These are phyloP conservation scores for Nipponacmea schrenckii DNA, from an alignment of 2,888 invertebrate genomes.

Conservation along the genomic window DNA sequence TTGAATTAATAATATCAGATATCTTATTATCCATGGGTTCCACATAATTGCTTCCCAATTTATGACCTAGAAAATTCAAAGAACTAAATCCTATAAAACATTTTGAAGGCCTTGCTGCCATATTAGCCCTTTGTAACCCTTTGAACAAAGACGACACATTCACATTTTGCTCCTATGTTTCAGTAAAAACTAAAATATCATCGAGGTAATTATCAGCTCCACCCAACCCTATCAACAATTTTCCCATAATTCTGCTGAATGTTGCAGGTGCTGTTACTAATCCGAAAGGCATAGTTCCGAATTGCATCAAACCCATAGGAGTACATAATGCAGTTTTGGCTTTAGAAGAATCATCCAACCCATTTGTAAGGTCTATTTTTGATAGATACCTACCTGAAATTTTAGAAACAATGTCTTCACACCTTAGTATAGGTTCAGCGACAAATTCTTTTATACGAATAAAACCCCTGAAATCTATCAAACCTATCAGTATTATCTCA, in stretches of 20 bases:
- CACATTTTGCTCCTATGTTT: neutral
- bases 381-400: neutral
- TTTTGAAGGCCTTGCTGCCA: too few relatives aligned
- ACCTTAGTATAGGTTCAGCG: neutral
- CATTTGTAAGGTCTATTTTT: neutral
- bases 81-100: too few relatives aligned
- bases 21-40: too few relatives aligned
- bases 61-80: too few relatives aligned
- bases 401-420: neutral
- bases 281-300: slow-evolving; percentile 1
- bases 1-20: too few relatives aligned
- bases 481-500: too few relatives aligned
- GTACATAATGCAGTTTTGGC: neutral
- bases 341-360: neutral
- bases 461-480: too few relatives aligned
- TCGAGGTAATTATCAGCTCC: slow-evolving; percentile 13
- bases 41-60: too few relatives aligned
- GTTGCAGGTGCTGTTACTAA: neutral
- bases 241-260: neutral
- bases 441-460: neutral
- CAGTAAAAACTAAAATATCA: slow-evolving; percentile 11
- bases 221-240: neutral
- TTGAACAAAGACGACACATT: too few relatives aligned
- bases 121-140: too few relatives aligned
- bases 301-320: neutral